Evolutionary conservation across 1,140 invertebrate species (phyloP).

Genomic region (Caenorhabditis brenneri): DNA sequence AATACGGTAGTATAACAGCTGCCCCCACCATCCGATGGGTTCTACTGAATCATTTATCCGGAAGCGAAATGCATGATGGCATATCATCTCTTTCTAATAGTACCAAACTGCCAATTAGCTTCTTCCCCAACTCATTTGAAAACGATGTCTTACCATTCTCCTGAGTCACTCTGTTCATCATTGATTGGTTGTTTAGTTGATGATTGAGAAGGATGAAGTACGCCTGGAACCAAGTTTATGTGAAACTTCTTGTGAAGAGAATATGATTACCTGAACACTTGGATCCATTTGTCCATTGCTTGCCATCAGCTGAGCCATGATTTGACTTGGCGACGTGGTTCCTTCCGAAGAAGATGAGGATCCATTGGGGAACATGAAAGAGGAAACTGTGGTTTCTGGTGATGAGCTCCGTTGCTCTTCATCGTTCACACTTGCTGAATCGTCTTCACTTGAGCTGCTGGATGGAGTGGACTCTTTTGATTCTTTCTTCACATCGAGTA

Average conservation of each 20-base stretch:
- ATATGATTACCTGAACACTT: background rate
- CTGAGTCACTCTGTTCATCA: slow-evolving; percentile 32
- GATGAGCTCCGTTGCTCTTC: slow-evolving; percentile 7
- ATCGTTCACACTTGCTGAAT: slow-evolving; percentile 4
- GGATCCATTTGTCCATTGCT: background rate
- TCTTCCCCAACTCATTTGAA: background rate
- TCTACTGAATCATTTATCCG: slow-evolving; percentile 37
- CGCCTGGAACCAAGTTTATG: background rate
- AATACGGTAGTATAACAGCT: slow-evolving; percentile 23
- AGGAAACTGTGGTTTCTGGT: background rate
- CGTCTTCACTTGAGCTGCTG: slow-evolving; percentile 19
- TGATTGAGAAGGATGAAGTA: slow-evolving; percentile 3
- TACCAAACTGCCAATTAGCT: background rate
- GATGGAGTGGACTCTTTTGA: background rate
- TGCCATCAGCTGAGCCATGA: slow-evolving; percentile 20
- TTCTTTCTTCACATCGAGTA: slow-evolving; percentile 13
- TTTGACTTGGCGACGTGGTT: background rate
- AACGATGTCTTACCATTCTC: background rate
- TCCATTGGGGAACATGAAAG: background rate
- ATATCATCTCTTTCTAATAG: background rate
- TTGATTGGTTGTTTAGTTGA: slow-evolving; percentile 3
- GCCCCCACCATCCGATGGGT: background rate
- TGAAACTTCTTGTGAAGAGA: background rate
- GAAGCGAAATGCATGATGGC: background rate
- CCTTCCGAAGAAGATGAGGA: background rate